phyloP scores from a whole-genome alignment of 1,140 invertebrate species.

The Odontomachus brunneus region DNA sequence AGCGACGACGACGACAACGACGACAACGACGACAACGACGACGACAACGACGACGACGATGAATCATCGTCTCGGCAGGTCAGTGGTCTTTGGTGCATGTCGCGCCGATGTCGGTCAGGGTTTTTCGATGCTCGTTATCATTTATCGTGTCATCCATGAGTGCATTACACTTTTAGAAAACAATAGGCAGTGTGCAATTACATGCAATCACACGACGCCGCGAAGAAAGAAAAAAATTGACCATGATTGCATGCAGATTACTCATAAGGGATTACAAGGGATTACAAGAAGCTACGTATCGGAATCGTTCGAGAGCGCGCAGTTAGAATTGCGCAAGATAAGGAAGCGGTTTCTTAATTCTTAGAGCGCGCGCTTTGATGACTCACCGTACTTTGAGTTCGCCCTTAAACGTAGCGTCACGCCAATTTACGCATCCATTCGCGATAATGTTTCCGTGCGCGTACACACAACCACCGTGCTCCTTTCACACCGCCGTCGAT shows the following conservation, averaged over 20 bases:
- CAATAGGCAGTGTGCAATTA: background rate
- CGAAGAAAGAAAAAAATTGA: background rate
- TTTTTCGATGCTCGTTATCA: conserved; percentile 65
- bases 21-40: no score
- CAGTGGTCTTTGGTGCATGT: conserved; percentile 40
- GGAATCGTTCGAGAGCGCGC: background rate
- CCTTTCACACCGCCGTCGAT: background rate
- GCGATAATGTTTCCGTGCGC: background rate
- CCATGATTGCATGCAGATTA: conserved; percentile 1
- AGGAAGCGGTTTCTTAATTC: background rate
- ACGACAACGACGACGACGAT: conserved; percentile 12
- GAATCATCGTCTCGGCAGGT: conserved; percentile 69
- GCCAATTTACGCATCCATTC: conserved; percentile 35
- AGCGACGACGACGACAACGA: background rate
- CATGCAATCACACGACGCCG: background rate
- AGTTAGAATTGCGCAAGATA: background rate
- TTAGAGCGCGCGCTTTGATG: conserved; percentile 1
- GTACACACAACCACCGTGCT: background rate
- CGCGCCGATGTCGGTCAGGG: conserved; percentile 46
- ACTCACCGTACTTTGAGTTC: conserved; percentile 13
- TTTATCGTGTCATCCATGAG: conserved; percentile 52
- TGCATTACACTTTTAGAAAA: conserved; percentile 45
- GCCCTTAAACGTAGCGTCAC: background rate
- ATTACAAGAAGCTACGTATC: no score
- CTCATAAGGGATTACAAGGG: no score